phyloP scores from a whole-genome alignment of 2,113 vertebrate genomes.

The Synodontis membranacea region DNA sequence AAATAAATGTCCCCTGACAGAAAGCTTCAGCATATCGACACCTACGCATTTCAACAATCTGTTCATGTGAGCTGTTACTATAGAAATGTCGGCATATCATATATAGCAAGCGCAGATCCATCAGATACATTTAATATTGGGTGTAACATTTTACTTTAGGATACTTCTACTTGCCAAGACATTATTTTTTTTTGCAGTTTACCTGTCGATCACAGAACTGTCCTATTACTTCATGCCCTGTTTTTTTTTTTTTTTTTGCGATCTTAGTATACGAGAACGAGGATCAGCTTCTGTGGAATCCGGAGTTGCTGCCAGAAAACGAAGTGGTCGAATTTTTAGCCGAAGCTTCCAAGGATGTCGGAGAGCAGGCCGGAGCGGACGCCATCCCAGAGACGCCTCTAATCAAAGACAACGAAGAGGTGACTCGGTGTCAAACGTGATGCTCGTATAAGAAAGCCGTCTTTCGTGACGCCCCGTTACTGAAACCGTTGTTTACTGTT shows the following conservation, averaged over 20 bases:
- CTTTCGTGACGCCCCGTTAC: neutral
- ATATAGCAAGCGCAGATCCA: neutral
- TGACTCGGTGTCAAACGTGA: conserved; percentile 48
- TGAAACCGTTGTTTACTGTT: conserved; percentile 3
- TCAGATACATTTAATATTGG: neutral
- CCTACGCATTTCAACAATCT: neutral
- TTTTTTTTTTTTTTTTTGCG: conserved; percentile 15
- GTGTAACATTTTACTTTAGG: neutral
- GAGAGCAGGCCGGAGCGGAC: conserved; percentile 88
- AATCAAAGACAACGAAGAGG: conserved; percentile 97
- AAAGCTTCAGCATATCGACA: neutral
- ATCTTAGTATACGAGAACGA: conserved; percentile 90
- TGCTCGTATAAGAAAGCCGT: neutral
- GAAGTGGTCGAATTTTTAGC: conserved; percentile 90
- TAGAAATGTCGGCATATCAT: neutral
- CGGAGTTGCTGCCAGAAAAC: conserved; percentile 85
- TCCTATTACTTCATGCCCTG: neutral
- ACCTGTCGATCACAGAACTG: neutral
- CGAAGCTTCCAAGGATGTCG: conserved; percentile 87
- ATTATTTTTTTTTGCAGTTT: neutral
- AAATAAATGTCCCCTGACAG: neutral
- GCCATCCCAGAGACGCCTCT: conserved; percentile 89
- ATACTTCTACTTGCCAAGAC: neutral
- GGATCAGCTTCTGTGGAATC: conserved; percentile 96
- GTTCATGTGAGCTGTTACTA: neutral